Percentiles rank a stretch among this genome's conserved stretches.
Conservation (phyloP, 1,140 invertebrate genomes). For the Meteorus sp. region DNA sequence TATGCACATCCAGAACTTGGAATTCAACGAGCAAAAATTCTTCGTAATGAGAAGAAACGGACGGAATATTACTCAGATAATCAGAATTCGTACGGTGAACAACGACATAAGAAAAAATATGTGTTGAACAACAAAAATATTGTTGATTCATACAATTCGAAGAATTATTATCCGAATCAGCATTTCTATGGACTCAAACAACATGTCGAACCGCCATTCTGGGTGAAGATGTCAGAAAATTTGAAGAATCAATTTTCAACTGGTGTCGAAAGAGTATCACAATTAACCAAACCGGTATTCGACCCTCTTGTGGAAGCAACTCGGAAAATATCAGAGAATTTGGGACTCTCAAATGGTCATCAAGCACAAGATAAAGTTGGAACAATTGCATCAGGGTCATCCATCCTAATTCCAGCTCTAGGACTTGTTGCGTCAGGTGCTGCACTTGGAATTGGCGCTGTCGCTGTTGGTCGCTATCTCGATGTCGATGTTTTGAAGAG, state of each 20-base stretch:
- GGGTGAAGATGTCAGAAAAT: slow-evolving; percentile 71
- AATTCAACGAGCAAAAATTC: slow-evolving; percentile 69
- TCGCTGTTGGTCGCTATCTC: slow-evolving; percentile 73
- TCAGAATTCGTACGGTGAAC: slow-evolving; percentile 46
- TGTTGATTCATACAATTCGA: slow-evolving; percentile 45
- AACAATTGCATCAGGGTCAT: slow-evolving; percentile 60
- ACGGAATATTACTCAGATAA: slow-evolving; percentile 57
- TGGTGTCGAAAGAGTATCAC: slow-evolving; percentile 69
- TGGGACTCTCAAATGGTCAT: slow-evolving; percentile 64
- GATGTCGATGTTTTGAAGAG: slow-evolving; percentile 68
- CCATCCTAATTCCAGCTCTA: slow-evolving; percentile 72
- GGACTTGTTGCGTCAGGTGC: slow-evolving; percentile 77
- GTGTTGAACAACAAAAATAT: slow-evolving; percentile 48
- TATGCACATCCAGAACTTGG: slow-evolving; percentile 79
- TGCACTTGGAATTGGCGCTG: slow-evolving; percentile 75
- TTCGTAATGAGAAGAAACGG: slow-evolving; percentile 58
- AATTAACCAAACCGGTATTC: slow-evolving; percentile 70
- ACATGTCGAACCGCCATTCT: slow-evolving; percentile 65
- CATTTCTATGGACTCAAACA: slow-evolving; percentile 51
- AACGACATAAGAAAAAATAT: slow-evolving; percentile 54
- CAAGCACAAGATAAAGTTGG: slow-evolving; percentile 75
- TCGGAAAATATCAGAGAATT: slow-evolving; percentile 74
- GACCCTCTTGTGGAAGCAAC: slow-evolving; percentile 75
- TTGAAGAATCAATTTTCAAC: slow-evolving; percentile 72
- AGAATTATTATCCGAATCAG: slow-evolving; percentile 52